Conservation (phyloP, 2,797 vertebrate species). For the Molossus molossus region DNA sequence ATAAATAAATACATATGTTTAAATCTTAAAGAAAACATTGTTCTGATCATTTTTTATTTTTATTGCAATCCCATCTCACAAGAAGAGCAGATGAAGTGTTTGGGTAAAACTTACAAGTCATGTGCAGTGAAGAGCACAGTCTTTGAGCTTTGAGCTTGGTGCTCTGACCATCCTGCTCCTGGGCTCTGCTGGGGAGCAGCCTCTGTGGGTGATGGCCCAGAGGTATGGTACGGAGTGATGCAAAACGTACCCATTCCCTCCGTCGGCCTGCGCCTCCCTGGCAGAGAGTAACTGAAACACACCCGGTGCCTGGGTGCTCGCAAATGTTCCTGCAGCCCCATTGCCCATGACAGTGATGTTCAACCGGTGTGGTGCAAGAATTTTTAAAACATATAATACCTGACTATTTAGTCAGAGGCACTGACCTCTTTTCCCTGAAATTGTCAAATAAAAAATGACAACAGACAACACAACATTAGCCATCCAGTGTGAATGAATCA, state of each 20-base stretch:
- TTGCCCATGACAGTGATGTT: background rate
- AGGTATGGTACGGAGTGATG: background rate
- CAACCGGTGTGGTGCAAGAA: background rate
- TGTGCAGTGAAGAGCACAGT: background rate
- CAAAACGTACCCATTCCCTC: accelerated
- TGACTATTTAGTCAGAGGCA: background rate
- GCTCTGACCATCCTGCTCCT: background rate
- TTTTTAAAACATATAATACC: background rate
- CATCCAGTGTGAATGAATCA: background rate
- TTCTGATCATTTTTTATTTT: background rate
- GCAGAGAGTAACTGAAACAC: background rate
- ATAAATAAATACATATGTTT: background rate
- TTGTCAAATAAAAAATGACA: background rate
- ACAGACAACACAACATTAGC: background rate
- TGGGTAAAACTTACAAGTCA: no score
- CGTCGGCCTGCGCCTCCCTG: background rate
- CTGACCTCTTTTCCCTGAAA: background rate
- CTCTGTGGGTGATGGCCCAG: background rate
- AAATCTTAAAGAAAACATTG: background rate
- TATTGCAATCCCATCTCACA: background rate
- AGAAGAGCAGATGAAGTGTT: background rate
- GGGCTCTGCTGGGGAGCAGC: background rate
- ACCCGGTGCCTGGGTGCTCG: background rate
- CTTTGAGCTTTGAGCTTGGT: background rate
- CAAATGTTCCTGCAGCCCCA: background rate